Evolutionary conservation across 2,888 invertebrate genomes (phyloP).

Genomic region (Drosophila mulleri): DNA sequence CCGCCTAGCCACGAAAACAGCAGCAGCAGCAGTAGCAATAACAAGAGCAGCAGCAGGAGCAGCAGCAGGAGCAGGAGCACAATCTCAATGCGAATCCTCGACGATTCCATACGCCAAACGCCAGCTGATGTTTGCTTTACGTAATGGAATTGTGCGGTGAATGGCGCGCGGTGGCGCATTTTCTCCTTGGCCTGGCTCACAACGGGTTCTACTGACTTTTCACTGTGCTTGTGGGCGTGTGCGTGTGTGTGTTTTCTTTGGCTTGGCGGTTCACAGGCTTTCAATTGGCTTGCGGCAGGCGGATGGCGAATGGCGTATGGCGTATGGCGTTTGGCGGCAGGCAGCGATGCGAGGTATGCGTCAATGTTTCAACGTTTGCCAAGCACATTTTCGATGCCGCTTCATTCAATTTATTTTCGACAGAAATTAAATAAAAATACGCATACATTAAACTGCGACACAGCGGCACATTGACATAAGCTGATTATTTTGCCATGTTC

Average conservation of each 20-base stretch:
- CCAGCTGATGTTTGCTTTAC: slow-evolving; percentile 78
- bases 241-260: slow-evolving; percentile 56
- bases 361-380: slow-evolving; percentile 52
- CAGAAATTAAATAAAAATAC: slow-evolving; percentile 78
- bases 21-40: slow-evolving; percentile 6
- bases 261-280: slow-evolving; percentile 39
- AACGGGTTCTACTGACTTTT: slow-evolving; percentile 54
- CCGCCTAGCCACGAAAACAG: slow-evolving; percentile 19
- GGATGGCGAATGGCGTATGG: not conserved
- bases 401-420: slow-evolving; percentile 69
- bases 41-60: not conserved
- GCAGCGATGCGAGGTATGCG: slow-evolving; percentile 22
- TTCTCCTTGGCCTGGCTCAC: slow-evolving; percentile 50
- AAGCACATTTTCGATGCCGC: slow-evolving; percentile 58
- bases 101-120: slow-evolving; percentile 65
- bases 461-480: slow-evolving; percentile 50
- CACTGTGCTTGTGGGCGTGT: slow-evolving; percentile 39
- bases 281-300: slow-evolving; percentile 57
- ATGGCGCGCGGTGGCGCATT: slow-evolving; percentile 63
- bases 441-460: slow-evolving; percentile 44
- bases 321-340: not conserved
- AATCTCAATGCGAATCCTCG: slow-evolving; percentile 65
- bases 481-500: slow-evolving; percentile 50
- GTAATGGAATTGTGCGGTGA: slow-evolving; percentile 80
- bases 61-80: slow-evolving; percentile 20